Percentiles rank a stretch among this genome's conserved stretches.
These are phyloP conservation scores for Orius insidiosus DNA, from an alignment of 1,140 invertebrate species.

Conservation along the genomic window DNA sequence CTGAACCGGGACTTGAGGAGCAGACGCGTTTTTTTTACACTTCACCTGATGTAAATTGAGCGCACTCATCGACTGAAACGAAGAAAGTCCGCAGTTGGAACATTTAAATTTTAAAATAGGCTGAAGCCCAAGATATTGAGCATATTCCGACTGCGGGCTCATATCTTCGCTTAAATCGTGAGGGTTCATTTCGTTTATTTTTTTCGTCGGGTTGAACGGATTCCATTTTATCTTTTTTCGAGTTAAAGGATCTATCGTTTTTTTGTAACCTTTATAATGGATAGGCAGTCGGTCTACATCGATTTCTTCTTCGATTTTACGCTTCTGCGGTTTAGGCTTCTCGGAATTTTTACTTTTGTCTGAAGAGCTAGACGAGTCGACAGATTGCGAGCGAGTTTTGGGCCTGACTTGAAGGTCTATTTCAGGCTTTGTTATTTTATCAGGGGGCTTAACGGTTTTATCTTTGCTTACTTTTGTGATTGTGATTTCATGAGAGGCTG, in stretches of 20 bases:
- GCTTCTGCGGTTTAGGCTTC: too few relatives aligned
- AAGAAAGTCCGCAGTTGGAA: slow-evolving; percentile 38
- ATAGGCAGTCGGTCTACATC: background rate
- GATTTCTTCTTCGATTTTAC: too few relatives aligned
- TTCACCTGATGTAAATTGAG: slow-evolving; percentile 40
- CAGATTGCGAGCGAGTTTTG: too few relatives aligned
- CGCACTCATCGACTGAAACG: slow-evolving; percentile 36
- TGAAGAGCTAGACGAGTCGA: too few relatives aligned
- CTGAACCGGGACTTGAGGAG: slow-evolving; percentile 22
- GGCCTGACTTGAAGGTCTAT: too few relatives aligned
- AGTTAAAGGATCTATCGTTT: slow-evolving; percentile 1
- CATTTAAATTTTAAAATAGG: slow-evolving; percentile 48
- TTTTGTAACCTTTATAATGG: slow-evolving; percentile 14
- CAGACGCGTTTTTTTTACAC: slow-evolving; percentile 30
- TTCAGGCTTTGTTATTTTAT: too few relatives aligned
- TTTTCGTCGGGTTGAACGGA: slow-evolving; percentile 12
- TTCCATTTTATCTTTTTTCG: slow-evolving; percentile 8
- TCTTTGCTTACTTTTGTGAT: too few relatives aligned
- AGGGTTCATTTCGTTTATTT: background rate
- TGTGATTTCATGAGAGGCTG: too few relatives aligned
- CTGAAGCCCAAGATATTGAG: slow-evolving; percentile 51
- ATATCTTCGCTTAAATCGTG: slow-evolving; percentile 18
- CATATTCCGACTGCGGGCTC: slow-evolving; percentile 32
- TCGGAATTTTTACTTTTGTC: too few relatives aligned
- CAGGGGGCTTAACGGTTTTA: too few relatives aligned